Base-by-base conservation (phyloP, 2,888 invertebrate species). In the Cistogaster globosa region DNA sequence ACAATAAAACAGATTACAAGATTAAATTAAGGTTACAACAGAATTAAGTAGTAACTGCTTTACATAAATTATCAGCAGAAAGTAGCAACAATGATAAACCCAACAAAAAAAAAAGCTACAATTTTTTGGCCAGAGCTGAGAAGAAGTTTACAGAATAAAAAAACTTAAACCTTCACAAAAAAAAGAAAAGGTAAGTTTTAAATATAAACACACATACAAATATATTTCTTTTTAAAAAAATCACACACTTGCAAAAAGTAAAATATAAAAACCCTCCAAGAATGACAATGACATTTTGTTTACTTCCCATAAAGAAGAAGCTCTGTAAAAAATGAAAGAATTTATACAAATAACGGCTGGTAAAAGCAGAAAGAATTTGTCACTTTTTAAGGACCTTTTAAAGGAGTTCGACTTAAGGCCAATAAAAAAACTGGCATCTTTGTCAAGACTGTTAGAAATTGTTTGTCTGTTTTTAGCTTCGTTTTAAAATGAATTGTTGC, bases 11-110 rank as follows among this genome's bases (percentile, higher is more conserved):
- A 90, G 90, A 91, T 91, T 91, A 91, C 91, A 91, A 90, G 90
- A 91, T 91, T 90, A 91, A 91, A 90, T 91, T 91, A 91, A 91
- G 90, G 91, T 91, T 91, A 91, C 91, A 91, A 91, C 89, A 88
- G 89, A 89, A 91, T 91, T 91, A 91, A 89, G 89, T 89, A 79
- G 85, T 71, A 89, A 90, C 90, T 91, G 88, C 91, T 91, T 91
- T 91, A 88, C 90, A 91, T 91, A 91, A 91, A 91, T 91, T 90
- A 90, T 88, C 51, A 87, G 87, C 87, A 68, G 32, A 26, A 32
- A 20, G 86, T 87, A 67, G 18, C 51, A 18, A 42, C 14, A 53
- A 68, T 74, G 5, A 3, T 18, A 1, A 2, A 53, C 14, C 22
- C 38, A 60, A 14, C 4, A n/a, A n/a, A n/a, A 63, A 38, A 0